Conservation (phyloP, 2,888 invertebrate genomes). For the Bruchidius siliquastri region DNA sequence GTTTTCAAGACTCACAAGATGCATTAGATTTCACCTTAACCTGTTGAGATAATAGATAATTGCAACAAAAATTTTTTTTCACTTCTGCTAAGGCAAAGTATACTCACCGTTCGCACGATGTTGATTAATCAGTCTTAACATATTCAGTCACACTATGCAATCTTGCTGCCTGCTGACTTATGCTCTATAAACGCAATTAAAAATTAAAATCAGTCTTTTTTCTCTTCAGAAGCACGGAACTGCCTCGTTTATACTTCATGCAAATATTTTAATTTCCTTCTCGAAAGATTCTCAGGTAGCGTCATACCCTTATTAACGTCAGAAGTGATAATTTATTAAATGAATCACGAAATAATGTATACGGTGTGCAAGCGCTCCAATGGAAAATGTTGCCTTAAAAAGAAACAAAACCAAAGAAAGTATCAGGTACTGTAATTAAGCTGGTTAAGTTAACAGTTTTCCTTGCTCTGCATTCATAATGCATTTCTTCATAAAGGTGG, state of each 20-base stretch:
- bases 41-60: too few species aligned
- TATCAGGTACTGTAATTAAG: not conserved
- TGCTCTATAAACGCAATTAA: not conserved
- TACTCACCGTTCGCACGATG: too few species aligned
- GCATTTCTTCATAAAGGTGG: not conserved
- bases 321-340: not conserved
- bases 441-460: not conserved
- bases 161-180: not conserved
- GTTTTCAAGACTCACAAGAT: too few species aligned
- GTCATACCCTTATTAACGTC: not conserved
- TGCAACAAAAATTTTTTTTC: too few species aligned
- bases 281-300: not conserved
- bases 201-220: not conserved
- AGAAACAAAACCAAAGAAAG: not conserved
- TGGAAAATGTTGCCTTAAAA: not conserved
- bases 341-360: not conserved
- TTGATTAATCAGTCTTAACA: too few species aligned
- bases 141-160: not conserved
- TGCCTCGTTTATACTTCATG: not conserved
- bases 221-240: not conserved
- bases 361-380: not conserved
- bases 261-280: not conserved
- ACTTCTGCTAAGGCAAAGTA: too few species aligned
- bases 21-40: too few species aligned
- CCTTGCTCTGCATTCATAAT: not conserved